These are phyloP conservation scores for Tetrapedia diversipes DNA, from an alignment of 2,888 invertebrate species.

Conservation along the genomic window DNA sequence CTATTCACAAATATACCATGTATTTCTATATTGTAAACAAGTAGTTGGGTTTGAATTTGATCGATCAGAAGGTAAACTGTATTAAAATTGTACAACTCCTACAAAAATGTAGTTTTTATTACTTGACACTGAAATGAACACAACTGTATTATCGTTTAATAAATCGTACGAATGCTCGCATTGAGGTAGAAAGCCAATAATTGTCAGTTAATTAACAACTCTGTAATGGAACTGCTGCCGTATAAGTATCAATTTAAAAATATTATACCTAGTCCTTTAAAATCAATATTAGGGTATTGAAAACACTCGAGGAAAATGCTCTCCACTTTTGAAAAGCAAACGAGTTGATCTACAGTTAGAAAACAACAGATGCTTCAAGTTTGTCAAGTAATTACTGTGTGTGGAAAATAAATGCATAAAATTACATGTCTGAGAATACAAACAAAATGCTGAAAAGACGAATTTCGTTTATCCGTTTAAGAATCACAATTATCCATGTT, in stretches of 20 bases:
- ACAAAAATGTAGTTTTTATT: slow-evolving; percentile 10
- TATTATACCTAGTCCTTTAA: neutral
- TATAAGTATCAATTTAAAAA: neutral
- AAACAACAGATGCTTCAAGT: neutral
- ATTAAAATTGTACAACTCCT: neutral
- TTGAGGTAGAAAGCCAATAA: slow-evolving; percentile 37
- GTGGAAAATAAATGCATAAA: neutral
- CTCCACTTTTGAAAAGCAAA: slow-evolving; percentile 28
- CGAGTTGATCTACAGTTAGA: slow-evolving; percentile 6
- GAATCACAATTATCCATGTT: too few species aligned
- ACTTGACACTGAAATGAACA: slow-evolving; percentile 1
- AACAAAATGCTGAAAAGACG: slow-evolving; percentile 5
- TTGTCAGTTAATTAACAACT: slow-evolving; percentile 3
- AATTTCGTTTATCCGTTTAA: slow-evolving; percentile 5
- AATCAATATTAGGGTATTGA: slow-evolving; percentile 3
- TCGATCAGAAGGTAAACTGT: neutral
- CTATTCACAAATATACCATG: slow-evolving; percentile 18
- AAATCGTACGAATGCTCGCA: slow-evolving; percentile 5
- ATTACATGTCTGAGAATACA: neutral
- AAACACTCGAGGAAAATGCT: slow-evolving; percentile 38
- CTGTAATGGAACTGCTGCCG: neutral
- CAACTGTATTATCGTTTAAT: neutral
- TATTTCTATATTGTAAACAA: neutral
- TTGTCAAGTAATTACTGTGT: neutral
- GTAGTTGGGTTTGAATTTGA: neutral